Conservation (phyloP, 2,888 invertebrate species). For the Diabrotica balteata region DNA sequence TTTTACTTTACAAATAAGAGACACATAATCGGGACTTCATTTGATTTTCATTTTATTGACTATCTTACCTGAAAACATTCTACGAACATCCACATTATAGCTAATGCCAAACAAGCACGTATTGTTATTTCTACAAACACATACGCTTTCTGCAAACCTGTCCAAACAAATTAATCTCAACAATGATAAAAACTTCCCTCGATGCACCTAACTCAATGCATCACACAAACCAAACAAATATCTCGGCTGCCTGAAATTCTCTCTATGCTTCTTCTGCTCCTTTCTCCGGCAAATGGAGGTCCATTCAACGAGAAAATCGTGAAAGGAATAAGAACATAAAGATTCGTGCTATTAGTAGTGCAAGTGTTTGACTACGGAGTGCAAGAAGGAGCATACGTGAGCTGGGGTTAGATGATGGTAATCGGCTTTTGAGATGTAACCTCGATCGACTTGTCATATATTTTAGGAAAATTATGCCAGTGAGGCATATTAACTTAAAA, state of each 20-base stretch:
- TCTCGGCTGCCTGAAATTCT: neutral
- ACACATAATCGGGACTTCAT: neutral
- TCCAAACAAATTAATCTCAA: constrained; percentile 2
- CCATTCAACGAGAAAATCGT: constrained; percentile 19
- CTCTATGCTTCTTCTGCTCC: constrained; percentile 12
- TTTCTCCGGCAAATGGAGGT: constrained; percentile 16
- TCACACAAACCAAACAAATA: constrained; percentile 5
- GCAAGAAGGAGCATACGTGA: constrained; percentile 24
- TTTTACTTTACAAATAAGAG: neutral
- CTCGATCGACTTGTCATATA: constrained; percentile 13
- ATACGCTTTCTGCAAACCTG: neutral
- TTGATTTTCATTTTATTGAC: neutral
- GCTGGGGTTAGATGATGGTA: constrained; percentile 15
- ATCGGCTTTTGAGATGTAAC: constrained; percentile 9
- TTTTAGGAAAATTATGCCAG: neutral
- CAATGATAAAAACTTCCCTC: neutral
- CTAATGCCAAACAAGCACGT: neutral
- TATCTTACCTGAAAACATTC: neutral
- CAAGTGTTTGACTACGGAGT: constrained; percentile 26
- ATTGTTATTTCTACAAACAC: neutral
- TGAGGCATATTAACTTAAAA: no score
- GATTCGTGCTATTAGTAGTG: constrained; percentile 26
- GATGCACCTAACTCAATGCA: constrained; percentile 4
- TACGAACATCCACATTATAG: no score
- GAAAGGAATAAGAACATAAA: constrained; percentile 24